Conservation (phyloP, 2,113 vertebrate species). For the Tiliqua scincoides region DNA sequence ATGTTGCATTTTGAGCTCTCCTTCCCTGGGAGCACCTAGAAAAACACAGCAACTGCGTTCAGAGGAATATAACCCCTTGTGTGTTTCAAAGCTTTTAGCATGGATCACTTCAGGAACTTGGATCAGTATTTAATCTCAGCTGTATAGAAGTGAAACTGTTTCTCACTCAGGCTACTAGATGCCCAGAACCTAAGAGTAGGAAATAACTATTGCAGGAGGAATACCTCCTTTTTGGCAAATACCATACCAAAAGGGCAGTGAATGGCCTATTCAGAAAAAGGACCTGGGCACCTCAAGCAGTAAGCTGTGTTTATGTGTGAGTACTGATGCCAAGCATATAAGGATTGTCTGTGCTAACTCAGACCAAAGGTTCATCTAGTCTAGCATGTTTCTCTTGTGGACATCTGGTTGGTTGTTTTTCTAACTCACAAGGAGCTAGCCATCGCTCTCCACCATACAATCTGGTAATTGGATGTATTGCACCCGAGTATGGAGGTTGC, state of each 20-base stretch:
- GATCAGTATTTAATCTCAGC: neutral
- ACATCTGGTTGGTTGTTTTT: neutral
- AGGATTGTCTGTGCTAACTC: neutral
- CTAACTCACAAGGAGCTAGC: neutral
- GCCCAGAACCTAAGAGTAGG: neutral
- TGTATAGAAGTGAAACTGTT: neutral
- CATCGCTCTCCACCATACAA: too few species aligned
- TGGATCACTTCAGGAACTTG: constrained; percentile 6
- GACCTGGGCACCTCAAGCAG: neutral
- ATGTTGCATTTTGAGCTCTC: constrained; percentile 26
- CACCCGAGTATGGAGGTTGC: neutral
- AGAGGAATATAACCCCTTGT: constrained; percentile 2
- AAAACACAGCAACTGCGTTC: constrained; percentile 8
- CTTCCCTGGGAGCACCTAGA: constrained; percentile 21
- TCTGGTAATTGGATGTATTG: neutral
- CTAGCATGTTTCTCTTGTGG: neutral
- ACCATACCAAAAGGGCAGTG: neutral
- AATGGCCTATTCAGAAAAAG: neutral
- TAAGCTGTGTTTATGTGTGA: neutral
- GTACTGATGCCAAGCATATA: neutral
- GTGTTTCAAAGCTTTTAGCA: neutral
- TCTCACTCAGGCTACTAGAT: neutral
- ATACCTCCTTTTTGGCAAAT: neutral
- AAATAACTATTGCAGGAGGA: neutral
- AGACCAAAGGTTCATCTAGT: neutral